Conservation (phyloP, 2,888 invertebrate genomes). For the Perdita meconis region DNA sequence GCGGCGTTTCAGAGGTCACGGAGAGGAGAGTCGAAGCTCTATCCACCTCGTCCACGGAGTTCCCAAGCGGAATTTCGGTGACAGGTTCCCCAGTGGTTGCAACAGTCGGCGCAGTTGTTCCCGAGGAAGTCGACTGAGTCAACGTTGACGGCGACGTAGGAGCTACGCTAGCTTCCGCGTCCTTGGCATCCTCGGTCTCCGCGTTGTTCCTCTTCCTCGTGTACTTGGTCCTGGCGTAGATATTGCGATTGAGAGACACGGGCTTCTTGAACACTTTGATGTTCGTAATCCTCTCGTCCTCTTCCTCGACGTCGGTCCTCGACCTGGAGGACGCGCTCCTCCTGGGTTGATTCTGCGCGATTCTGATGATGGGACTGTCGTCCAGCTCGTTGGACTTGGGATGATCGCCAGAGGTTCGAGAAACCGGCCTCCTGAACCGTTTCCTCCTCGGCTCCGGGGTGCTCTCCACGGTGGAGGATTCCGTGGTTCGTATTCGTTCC, state of each 20-base stretch:
- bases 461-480: background rate
- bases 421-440: slow-evolving; percentile 63
- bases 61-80: slow-evolving; percentile 15
- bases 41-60: slow-evolving; percentile 26
- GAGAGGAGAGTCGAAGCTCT: background rate
- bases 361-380: slow-evolving; percentile 74
- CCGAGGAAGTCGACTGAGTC: too few relatives aligned
- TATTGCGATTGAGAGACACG: slow-evolving; percentile 45
- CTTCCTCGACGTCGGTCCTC: slow-evolving; percentile 45
- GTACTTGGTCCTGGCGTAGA: slow-evolving; percentile 51
- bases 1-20: background rate
- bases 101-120: background rate
- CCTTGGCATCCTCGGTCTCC: background rate
- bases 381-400: slow-evolving; percentile 54
- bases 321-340: slow-evolving; percentile 43
- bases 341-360: slow-evolving; percentile 51
- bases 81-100: background rate
- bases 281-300: slow-evolving; percentile 65
- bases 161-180: background rate
- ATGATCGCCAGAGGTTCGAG: slow-evolving; percentile 52
- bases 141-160: background rate
- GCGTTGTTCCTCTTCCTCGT: slow-evolving; percentile 56
- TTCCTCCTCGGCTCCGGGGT: slow-evolving; percentile 12
- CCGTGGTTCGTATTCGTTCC: slow-evolving; percentile 41
- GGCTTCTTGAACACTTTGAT: slow-evolving; percentile 69